These are phyloP conservation scores for Diloba caeruleocephala DNA, from an alignment of 2,888 invertebrate species.

Conservation along the genomic window DNA sequence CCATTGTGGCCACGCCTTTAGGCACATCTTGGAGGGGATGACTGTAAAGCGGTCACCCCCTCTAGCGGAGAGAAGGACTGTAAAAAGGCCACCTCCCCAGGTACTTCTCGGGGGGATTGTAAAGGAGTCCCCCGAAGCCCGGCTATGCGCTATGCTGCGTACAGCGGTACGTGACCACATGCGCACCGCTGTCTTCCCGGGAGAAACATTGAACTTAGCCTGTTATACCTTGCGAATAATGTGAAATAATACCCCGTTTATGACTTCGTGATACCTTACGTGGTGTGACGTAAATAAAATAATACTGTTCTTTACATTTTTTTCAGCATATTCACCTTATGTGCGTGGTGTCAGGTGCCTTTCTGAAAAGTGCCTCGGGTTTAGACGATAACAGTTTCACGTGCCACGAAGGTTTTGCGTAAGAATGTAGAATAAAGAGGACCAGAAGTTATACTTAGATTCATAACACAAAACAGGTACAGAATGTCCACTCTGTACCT, in stretches of 20 bases:
- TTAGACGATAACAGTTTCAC: slow-evolving; percentile 7
- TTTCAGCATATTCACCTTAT: slow-evolving; percentile 2
- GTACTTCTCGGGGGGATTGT: no score
- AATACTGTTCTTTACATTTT: slow-evolving; percentile 7
- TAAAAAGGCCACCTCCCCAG: no score
- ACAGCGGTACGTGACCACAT: no score
- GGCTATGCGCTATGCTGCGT: no score
- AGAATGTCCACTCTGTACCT: no score
- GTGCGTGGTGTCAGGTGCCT: slow-evolving; percentile 21
- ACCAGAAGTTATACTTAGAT: neutral
- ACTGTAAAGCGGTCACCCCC: no score
- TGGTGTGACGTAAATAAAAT: slow-evolving; percentile 14
- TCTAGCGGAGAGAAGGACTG: no score
- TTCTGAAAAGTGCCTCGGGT: slow-evolving; percentile 5
- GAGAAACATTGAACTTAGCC: neutral
- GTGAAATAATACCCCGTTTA: slow-evolving; percentile 23
- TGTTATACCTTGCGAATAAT: neutral
- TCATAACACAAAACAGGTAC: no score
- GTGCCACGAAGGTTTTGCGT: neutral
- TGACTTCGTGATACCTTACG: slow-evolving; percentile 14
- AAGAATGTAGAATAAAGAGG: neutral
- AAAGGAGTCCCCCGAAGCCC: no score
- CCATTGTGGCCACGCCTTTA: no score
- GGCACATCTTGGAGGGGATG: no score
- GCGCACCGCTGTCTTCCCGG: no score